phyloP scores from a whole-genome alignment of 2,113 vertebrate species.

The Pantherophis guttatus region DNA sequence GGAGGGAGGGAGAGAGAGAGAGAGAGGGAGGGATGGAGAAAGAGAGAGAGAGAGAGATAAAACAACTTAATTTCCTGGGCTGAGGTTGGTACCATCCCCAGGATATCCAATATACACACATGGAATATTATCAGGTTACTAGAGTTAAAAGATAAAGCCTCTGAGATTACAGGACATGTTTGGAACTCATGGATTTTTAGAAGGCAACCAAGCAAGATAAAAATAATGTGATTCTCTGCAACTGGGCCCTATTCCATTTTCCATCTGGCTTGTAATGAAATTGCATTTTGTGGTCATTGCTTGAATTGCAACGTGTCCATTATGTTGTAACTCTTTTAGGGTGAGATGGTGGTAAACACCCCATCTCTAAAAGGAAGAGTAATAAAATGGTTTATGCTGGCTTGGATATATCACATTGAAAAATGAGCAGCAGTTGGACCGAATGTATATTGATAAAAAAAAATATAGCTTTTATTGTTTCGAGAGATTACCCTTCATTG shows the following conservation, averaged over 20 bases:
- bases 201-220: neutral
- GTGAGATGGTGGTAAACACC: neutral
- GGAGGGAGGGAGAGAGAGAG: too few relatives aligned
- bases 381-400: neutral
- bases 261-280: conserved; percentile 16
- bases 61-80: neutral
- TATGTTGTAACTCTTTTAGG: neutral
- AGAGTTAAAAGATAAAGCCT: neutral
- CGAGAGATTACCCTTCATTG: neutral
- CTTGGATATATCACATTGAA: neutral
- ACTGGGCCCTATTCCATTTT: neutral
- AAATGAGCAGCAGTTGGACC: neutral
- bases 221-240: neutral
- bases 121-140: neutral
- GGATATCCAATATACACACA: neutral
- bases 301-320: neutral
- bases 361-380: neutral
- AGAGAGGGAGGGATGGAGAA: too few relatives aligned
- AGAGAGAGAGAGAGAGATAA: neutral
- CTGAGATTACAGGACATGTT: neutral
- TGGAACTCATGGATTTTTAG: neutral
- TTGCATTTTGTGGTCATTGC: conserved; percentile 12
- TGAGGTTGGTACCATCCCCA: neutral
- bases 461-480: neutral
- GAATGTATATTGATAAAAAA: neutral